Evolutionary conservation across 1,140 invertebrate genomes (phyloP), one percentile per base, ranked within the genome.

Genomic region (Cyphomyrmex costatus): DNA sequence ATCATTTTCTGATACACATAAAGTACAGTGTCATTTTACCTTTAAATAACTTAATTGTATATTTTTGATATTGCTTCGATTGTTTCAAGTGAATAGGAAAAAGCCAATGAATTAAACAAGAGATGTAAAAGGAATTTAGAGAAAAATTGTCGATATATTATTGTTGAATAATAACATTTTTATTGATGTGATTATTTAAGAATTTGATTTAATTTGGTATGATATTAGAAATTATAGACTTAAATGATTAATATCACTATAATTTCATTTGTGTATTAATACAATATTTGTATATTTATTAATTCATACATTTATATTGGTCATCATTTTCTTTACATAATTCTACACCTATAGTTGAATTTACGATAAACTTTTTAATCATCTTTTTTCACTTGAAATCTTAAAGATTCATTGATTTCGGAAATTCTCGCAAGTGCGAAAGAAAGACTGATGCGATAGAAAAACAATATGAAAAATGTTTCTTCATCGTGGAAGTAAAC

Each of bases 231-330:
- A 51, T 49, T 51, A 16, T 27, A 19, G 7, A 0, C 16, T 49
- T 36, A 12, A 24, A 24, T 36, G 24, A 60, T 76, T 60, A 42
- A 24, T 74, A 36, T n/a, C n/a, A n/a, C n/a, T n/a, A n/a, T n/a
- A n/a, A n/a, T n/a, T n/a, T n/a, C n/a, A n/a, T n/a, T n/a, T n/a
- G n/a, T n/a, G n/a, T n/a, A n/a, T n/a, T n/a, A n/a, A 24, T 58
- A 2, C 8, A 36, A 70, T 70, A 65, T 49, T 42, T n/a, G 5
- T 19, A n/a, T 14, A 4, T 61, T 77, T 78, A 87, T 83, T 30
- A 21, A 77, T 77, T 6, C 10, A 21, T 10, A n/a, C n/a, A n/a
- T n/a, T 49, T 30, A 12, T 42, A 77, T 88, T 51, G 42, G 36
- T 30, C 24, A 27, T 80, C 30, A 27, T 49, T 49, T 53, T 19